phyloP scores from a whole-genome alignment of 2,797 vertebrate genomes.

The Hafferia zeledoni region DNA sequence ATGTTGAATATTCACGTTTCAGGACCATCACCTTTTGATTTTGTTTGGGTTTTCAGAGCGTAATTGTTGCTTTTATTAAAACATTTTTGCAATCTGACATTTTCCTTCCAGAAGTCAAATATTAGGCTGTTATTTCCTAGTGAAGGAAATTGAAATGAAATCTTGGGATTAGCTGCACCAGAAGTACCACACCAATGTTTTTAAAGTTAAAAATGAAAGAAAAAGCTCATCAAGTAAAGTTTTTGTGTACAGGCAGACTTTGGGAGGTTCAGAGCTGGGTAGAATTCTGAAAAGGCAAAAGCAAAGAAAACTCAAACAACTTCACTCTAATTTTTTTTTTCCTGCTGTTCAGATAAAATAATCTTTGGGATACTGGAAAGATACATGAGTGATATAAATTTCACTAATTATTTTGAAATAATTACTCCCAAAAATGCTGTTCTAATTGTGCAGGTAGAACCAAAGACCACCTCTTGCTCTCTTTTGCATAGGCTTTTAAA shows the following conservation, averaged over 20 bases:
- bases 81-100: neutral
- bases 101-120: neutral
- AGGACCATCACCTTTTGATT: neutral
- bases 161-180: neutral
- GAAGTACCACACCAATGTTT: neutral
- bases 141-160: neutral
- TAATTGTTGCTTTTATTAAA: neutral
- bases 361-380: neutral
- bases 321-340: neutral
- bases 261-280: neutral
- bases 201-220: neutral
- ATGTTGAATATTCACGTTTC: neutral
- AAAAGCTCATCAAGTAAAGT: neutral
- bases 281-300: neutral
- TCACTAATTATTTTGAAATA: conserved; percentile 36
- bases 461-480: neutral
- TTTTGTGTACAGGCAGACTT: neutral
- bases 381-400: neutral
- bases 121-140: neutral
- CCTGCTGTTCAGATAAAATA: neutral
- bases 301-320: neutral
- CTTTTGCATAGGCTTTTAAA: conserved; percentile 35
- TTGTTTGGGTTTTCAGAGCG: neutral
- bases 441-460: conserved; percentile 30
- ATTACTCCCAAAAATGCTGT: conserved; percentile 17